Base-by-base conservation (phyloP, 2,888 invertebrate species). In the Ctenicera cuprea region DNA sequence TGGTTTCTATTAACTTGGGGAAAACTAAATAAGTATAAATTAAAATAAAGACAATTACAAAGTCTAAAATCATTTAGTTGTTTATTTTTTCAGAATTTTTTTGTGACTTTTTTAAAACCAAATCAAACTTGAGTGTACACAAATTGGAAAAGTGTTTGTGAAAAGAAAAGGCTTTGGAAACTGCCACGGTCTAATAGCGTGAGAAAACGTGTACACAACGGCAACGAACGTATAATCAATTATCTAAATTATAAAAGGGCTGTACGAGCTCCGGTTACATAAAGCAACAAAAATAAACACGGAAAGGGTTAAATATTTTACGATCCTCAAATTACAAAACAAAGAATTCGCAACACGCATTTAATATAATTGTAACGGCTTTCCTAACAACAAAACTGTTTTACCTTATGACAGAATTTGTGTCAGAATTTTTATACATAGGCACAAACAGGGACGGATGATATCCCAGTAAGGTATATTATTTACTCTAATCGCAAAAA, bases 231-330 rank as follows among this genome's bases (percentile, higher is more conserved):
- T 59, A 38, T 59, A 59, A 52, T 66, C 66, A 66, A 52, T 66
- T 66, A 66, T 66, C 66, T 66, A 66, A 66, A 66, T 66, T 66
- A 66, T 66, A 66, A 66, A 64, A 66, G 66, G 54, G 66, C 37
- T 52, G 54, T 41, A 43, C 20, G 52, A 38, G 54, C 66, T 66
- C 66, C 52, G 50, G 41, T 66, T 66, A 66, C 52, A 66, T 52
- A 66, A 66, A 54, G 66, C 52, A 54, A 54, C 52, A 66, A 43
- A 22, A 52, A 52, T 41, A 59, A 37, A 38, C 38, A 59, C 38
- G 38, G 38, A 54, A 66, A 66, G 52, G 54, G 41, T 66, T 66
- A 52, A 54, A 66, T 66, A 66, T 66, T 66, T 66, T 52, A 66
- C 54, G 22, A 66, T 52, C 38, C 52, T 54, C 38, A 54, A 66